phyloP scores from a whole-genome alignment of 2,888 invertebrate genomes.

The Idaea dimidiata region DNA sequence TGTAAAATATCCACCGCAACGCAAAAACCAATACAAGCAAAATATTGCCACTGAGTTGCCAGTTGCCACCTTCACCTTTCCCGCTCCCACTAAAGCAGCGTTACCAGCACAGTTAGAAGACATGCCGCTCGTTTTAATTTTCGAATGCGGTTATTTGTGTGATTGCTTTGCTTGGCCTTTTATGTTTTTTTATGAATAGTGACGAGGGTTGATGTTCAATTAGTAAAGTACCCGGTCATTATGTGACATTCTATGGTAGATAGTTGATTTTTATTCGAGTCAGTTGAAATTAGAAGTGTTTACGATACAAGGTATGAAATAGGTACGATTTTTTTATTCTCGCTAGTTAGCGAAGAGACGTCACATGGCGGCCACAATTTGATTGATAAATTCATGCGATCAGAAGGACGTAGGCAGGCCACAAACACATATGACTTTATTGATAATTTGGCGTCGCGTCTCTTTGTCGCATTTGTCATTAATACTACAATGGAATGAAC shows the following conservation, averaged over 20 bases:
- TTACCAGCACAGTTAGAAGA: slow-evolving; percentile 48
- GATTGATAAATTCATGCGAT: too few species aligned
- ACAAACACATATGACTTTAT: too few species aligned
- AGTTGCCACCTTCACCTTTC: slow-evolving; percentile 17
- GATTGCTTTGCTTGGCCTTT: slow-evolving; percentile 46
- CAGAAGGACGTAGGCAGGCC: too few species aligned
- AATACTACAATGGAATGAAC: too few species aligned
- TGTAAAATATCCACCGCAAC: neutral
- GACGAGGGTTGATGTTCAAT: slow-evolving; percentile 13
- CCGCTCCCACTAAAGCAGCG: slow-evolving; percentile 50
- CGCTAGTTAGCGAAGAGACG: too few species aligned
- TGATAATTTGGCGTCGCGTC: too few species aligned
- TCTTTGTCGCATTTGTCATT: too few species aligned
- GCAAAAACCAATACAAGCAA: neutral
- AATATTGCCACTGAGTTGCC: slow-evolving; percentile 10
- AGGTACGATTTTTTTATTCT: too few species aligned
- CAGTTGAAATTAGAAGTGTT: neutral
- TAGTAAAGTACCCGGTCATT: neutral
- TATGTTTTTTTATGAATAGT: slow-evolving; percentile 36
- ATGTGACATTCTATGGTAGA: neutral
- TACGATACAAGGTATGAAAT: too few species aligned
- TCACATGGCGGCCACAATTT: too few species aligned
- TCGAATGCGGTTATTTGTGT: slow-evolving; percentile 70
- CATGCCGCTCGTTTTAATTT: slow-evolving; percentile 74
- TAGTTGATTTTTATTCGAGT: too few species aligned